These are phyloP conservation scores for Microctonus aethiopoides DNA, from an alignment of 2,888 invertebrate species.

Conservation along the genomic window DNA sequence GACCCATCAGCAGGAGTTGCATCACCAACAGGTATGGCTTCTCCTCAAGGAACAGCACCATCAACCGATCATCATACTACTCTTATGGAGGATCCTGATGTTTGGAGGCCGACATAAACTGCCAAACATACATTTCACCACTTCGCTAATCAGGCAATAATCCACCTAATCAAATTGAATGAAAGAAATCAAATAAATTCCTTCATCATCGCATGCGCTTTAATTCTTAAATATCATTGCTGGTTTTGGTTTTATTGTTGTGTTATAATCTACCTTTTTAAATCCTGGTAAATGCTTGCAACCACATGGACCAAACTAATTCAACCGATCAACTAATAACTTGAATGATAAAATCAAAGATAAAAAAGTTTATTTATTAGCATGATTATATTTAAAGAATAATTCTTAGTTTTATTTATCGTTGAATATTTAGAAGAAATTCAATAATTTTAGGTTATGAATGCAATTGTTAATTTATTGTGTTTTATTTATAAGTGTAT, in stretches of 20 bases:
- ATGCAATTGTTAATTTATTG: neutral
- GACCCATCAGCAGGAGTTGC: conserved; percentile 84
- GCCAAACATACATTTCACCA: conserved; percentile 58
- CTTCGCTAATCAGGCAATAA: conserved; percentile 66
- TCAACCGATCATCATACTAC: conserved; percentile 81
- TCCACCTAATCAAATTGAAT: conserved; percentile 38
- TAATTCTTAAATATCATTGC: neutral
- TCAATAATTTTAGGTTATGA: neutral
- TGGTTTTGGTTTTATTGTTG: neutral
- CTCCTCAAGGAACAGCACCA: conserved; percentile 72
- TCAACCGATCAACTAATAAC: neutral
- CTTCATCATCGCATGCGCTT: conserved; percentile 8
- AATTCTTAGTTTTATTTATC: no score
- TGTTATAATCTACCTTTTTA: neutral
- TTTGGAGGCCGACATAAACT: conserved; percentile 92
- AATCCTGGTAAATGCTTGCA: neutral
- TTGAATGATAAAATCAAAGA: no score
- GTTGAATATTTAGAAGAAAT: neutral
- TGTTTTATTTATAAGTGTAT: neutral
- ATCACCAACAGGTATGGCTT: conserved; percentile 72
- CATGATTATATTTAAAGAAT: neutral
- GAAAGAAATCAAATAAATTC: neutral
- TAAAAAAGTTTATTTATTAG: no score
- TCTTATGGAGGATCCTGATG: conserved; percentile 92
- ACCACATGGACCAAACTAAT: neutral